Evolutionary conservation across 2,113 vertebrate genomes (phyloP), one percentile per base, ranked within the genome.

Genomic region (Erpornis zantholeuca): DNA sequence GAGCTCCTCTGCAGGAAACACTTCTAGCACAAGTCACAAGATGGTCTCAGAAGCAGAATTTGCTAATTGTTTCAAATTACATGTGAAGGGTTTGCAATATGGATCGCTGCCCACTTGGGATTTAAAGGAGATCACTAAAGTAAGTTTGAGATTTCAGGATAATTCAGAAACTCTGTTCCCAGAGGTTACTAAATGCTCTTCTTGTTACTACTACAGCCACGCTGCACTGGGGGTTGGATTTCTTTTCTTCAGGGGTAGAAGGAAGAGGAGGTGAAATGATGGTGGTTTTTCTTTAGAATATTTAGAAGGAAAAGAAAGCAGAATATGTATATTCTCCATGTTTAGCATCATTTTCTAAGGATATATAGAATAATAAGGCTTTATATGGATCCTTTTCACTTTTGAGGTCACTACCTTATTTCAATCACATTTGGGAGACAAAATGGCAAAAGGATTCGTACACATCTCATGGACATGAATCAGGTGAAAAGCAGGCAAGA

Each of bases 31-130:
- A 42, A 90, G 85, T 83, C 96, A 96, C 90, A 84, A 83, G 85
- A 73, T 3, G 18, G 85, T 86, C 92, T 90, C 79, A 68, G 69
- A 86, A 83, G 76, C 9, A 92, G 79, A 93, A 88, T 83, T 83
- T 81, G 31, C 40, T 94, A 96, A 96, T 93, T 96, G 92, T 75
- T 72, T 90, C 21, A 29, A 94, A 88, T 80, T 92, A 88, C 1
- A 42, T 87, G 92, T 94, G 93, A 95, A 92, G 79, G 50, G 82
- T 93, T 96, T 95, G 70, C 88, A 86, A 63, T 75, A 96, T 64
- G 85, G 96, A 97, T 95, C 88, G 45, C 79, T 94, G 90, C 88
- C 76, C 90, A 15, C 82, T 40, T 40, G 94, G 85, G 94, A 90
- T 93, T 95, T 71, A 83, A 60, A 64, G 68, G 72, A 93, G 96